Evolutionary conservation across 2,888 invertebrate species (phyloP), one percentile per base, ranked within the genome.

Genomic region (Mylabris sibirica): DNA sequence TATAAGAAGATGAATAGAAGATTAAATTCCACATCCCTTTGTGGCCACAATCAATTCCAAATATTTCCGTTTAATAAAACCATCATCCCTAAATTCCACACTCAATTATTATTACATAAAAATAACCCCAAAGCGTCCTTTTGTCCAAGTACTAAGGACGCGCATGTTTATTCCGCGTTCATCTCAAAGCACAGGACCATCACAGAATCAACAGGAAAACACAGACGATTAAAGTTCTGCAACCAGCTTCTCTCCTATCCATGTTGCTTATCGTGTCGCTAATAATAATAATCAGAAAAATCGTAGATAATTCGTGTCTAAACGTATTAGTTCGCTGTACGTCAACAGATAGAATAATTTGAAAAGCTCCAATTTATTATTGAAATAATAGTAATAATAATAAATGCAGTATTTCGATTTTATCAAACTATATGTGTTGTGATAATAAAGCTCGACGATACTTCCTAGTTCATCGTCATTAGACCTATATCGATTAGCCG

Each of bases 101-200:
- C 3, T 38, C 14, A 3, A 38, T 14, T 1, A 38, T 38, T 38
- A 12, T n/a, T n/a, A n/a, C n/a, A n/a, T n/a, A n/a, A n/a, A n/a
- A 0, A 12, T 38, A 38, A 2, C 14, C 38, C 53, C 20, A 22
- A 20, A 9, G 20, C 5, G 24, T 57, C 24, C 22, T 57, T 20
- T 14, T 57, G 12, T 3, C 14, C 24, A 26, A n/a, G n/a, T n/a
- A n/a, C n/a, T n/a, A n/a, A 14, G 2, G n/a, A 6, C 6, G 57
- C 57, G 57, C 57, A 57, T 57, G 57, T 24, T 26, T 26, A 26
- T 6, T 57, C 4, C 3, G n/a, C 14, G 0, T 57, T 57, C 8
- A 57, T 57, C 57, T 26, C 57, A 57, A 57, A 57, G 57, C 57
- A 57, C 57, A 57, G 57, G 57, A 57, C 24, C 57, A 57, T 24